A percentile compares a stretch with the other conserved stretches of the same genome.
Evolutionary conservation across 2,113 vertebrate genomes (phyloP).

Genomic region (Zingel zingel): DNA sequence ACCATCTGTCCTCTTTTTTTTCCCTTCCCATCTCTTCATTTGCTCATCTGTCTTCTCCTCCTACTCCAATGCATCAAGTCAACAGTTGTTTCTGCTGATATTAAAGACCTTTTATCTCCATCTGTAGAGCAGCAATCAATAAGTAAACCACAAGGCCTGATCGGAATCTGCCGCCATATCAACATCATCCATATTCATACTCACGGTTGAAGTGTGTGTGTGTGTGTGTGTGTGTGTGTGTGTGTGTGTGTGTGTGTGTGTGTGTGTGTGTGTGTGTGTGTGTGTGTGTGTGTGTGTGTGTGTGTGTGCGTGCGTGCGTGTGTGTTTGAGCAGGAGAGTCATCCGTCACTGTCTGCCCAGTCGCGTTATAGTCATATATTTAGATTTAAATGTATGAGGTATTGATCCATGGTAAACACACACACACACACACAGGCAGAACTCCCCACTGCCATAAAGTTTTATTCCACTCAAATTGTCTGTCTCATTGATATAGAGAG

Average conservation of each 20-base stretch:
- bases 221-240: conserved; percentile 19
- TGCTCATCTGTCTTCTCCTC: too few relatives aligned
- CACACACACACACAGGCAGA: conserved; percentile 5
- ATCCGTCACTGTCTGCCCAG: conserved; percentile 65
- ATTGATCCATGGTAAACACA: conserved; percentile 60
- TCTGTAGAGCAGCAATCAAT: conserved; percentile 58
- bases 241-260: conserved; percentile 10
- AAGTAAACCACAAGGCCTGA: conserved; percentile 30
- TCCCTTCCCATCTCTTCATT: neutral
- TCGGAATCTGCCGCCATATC: neutral
- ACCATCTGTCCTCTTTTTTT: neutral
- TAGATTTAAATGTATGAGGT: conserved; percentile 71
- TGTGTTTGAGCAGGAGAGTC: conserved; percentile 34
- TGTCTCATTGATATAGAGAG: conserved; percentile 33
- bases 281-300: conserved; percentile 9
- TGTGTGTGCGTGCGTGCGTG: conserved; percentile 6
- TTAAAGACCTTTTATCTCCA: conserved; percentile 56
- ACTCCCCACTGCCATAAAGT: conserved; percentile 16
- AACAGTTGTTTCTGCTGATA: conserved; percentile 40
- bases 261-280: conserved; percentile 7
- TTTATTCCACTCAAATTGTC: conserved; percentile 3
- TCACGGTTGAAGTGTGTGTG: neutral
- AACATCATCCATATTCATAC: conserved; percentile 61
- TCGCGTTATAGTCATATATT: conserved; percentile 62
- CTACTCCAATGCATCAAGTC: conserved; percentile 1